phyloP scores from a whole-genome alignment of 2,888 invertebrate genomes.

The Dorcus hopei region DNA sequence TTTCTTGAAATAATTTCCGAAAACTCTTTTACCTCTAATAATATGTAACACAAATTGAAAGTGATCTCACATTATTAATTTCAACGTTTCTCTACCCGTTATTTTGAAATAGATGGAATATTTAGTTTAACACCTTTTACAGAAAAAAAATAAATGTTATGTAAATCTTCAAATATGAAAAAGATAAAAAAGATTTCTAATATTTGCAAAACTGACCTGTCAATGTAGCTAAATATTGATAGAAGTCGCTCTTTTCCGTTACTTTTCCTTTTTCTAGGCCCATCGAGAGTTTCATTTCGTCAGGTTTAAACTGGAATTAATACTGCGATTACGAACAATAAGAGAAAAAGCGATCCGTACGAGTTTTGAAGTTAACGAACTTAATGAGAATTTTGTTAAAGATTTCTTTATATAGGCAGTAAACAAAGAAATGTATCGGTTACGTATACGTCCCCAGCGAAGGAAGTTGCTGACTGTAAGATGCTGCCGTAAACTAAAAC shows the following conservation, averaged over 20 bases:
- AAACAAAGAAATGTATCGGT: slow-evolving; percentile 12
- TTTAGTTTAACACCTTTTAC: not conserved
- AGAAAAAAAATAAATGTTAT: not conserved
- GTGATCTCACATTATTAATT: not conserved
- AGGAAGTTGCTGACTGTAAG: slow-evolving; percentile 15
- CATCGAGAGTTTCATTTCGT: slow-evolving; percentile 15
- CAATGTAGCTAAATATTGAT: slow-evolving; percentile 36
- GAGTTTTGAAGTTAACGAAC: slow-evolving; percentile 11
- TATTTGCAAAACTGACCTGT: slow-evolving; percentile 28
- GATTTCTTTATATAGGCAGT: slow-evolving; percentile 14
- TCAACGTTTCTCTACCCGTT: not conserved
- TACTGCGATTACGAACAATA: too few relatives aligned
- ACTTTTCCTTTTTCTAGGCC: slow-evolving; percentile 13
- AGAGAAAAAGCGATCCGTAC: not conserved
- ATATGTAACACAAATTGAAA: too few relatives aligned
- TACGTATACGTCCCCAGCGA: slow-evolving; percentile 11
- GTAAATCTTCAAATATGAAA: not conserved
- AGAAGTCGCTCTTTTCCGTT: slow-evolving; percentile 23
- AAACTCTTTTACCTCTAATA: too few relatives aligned
- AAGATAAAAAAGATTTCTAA: not conserved
- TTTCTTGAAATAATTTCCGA: too few relatives aligned
- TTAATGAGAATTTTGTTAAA: slow-evolving; percentile 16
- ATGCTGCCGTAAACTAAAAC: slow-evolving; percentile 18
- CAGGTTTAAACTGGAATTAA: not conserved
- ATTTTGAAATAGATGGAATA: not conserved